Evolutionary conservation across 2,113 vertebrate species (phyloP).

Genomic region (Nanger granti): DNA sequence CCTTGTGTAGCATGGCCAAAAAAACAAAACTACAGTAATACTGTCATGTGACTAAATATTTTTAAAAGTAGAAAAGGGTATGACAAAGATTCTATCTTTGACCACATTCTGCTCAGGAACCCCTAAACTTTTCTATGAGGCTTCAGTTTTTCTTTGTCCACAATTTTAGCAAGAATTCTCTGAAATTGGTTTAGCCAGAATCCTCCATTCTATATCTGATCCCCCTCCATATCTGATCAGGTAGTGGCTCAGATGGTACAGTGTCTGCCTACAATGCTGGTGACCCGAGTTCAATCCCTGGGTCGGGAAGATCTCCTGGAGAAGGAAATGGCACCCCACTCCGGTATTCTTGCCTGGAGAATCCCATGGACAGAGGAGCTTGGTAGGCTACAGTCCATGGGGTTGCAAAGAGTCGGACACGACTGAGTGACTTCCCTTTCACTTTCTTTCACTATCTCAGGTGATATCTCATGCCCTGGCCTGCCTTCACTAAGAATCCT

Average conservation of each 20-base stretch:
- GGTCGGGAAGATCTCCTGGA: not conserved
- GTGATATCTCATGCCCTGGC: not conserved
- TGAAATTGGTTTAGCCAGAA: not conserved
- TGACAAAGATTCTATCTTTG: not conserved
- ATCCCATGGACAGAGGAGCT: not conserved
- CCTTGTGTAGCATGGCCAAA: not conserved
- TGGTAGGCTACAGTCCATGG: not conserved
- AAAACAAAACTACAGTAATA: not conserved
- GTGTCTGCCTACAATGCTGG: not conserved
- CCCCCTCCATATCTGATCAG: too few species aligned
- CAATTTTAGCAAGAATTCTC: not conserved
- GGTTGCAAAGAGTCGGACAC: accelerated
- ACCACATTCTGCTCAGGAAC: not conserved
- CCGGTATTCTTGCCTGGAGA: not conserved
- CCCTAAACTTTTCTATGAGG: not conserved
- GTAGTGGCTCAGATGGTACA: not conserved
- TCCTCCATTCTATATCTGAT: not conserved
- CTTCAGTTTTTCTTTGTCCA: not conserved
- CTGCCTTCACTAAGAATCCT: not conserved
- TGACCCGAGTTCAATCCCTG: not conserved
- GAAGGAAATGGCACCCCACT: not conserved
- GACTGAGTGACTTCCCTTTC: not conserved
- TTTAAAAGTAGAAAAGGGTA: not conserved
- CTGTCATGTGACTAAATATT: not conserved
- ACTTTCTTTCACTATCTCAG: not conserved